Percentiles rank a stretch among this genome's conserved stretches.
phyloP scores from a whole-genome alignment of 1,140 invertebrate species.

The Hetaerina americana region DNA sequence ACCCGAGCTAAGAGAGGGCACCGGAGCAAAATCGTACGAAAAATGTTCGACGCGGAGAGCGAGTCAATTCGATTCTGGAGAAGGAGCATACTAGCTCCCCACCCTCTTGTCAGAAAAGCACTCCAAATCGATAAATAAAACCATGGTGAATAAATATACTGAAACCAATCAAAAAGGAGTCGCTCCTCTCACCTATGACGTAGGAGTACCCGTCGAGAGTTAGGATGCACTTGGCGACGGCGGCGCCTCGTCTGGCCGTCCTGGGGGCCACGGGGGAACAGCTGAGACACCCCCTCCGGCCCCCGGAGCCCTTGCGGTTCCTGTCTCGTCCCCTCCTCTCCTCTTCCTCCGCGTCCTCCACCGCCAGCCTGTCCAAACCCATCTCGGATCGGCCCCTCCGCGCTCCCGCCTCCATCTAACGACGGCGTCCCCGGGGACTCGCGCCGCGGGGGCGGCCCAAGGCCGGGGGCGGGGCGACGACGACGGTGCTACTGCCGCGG shows the following conservation, averaged over 20 bases:
- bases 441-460: not conserved
- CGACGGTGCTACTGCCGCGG: no score
- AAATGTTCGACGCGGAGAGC: no score
- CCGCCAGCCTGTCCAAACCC: not conserved
- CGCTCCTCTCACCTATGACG: constrained; percentile 55
- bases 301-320: not conserved
- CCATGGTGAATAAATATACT: no score
- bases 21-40: no score
- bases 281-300: not conserved
- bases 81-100: no score
- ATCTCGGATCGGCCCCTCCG: not conserved
- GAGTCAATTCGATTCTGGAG: no score
- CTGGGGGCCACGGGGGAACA: constrained; percentile 10
- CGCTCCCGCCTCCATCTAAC: not conserved
- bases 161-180: not conserved
- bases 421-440: not conserved
- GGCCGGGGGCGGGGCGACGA: no score
- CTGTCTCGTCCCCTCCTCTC: not conserved
- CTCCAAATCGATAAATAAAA: no score
- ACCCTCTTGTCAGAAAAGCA: no score
- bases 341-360: not conserved
- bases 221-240: constrained; percentile 55
- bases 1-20: no score
- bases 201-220: constrained; percentile 67
- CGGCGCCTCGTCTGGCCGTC: constrained; percentile 26